These are phyloP conservation scores for Drosophila nikananu DNA, from an alignment of 1,140 invertebrate species.

Conservation along the genomic window DNA sequence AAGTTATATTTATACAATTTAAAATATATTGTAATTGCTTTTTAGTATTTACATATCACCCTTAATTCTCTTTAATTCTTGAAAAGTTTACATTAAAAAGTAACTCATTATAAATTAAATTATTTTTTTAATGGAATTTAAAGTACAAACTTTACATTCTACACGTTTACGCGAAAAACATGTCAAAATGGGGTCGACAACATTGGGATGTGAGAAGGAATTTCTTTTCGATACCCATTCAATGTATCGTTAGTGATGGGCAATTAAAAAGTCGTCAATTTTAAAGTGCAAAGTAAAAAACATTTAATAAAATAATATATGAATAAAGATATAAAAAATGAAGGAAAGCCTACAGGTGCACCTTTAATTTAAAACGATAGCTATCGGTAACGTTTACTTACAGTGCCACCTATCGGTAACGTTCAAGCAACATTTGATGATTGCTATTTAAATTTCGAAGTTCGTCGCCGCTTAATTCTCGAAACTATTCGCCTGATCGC, in stretches of 20 bases:
- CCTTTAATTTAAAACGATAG: constrained; percentile 11
- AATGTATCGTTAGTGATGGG: background rate
- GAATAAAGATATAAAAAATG: background rate
- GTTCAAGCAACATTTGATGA: constrained; percentile 34
- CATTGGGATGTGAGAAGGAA: background rate
- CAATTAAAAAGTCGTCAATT: background rate
- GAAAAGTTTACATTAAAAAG: too few relatives aligned
- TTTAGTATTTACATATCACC: too few relatives aligned
- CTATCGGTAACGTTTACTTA: constrained; percentile 35
- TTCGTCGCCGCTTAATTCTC: constrained; percentile 15
- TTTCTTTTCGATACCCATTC: background rate
- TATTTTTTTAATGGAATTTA: background rate
- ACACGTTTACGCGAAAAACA: background rate
- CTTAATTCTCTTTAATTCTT: too few relatives aligned
- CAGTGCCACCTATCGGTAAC: constrained; percentile 36
- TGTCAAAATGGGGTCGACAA: background rate
- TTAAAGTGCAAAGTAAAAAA: background rate
- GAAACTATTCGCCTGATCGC: background rate
- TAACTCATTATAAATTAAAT: too few relatives aligned
- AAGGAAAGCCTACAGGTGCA: background rate
- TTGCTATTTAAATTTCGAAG: constrained; percentile 43
- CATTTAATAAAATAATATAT: background rate
- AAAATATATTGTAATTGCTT: too few relatives aligned
- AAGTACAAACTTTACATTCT: background rate
- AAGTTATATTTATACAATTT: too few relatives aligned